Evolutionary conservation across 2,113 vertebrate genomes (phyloP), one percentile per base, ranked within the genome.

Genomic region (Uria aalge): DNA sequence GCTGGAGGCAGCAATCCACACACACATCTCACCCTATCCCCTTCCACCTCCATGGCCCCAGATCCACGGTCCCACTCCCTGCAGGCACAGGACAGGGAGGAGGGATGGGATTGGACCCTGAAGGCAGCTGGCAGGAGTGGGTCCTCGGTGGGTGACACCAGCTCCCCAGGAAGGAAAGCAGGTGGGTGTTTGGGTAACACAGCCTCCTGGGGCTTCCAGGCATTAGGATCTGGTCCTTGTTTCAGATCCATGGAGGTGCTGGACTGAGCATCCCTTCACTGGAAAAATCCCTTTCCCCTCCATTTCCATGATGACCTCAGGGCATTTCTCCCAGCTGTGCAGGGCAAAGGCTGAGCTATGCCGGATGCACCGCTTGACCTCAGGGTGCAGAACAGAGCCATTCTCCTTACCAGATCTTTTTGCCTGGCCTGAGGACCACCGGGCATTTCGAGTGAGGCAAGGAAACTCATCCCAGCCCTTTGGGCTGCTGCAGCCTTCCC

Each of bases 41-140:
- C 43, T 80, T 77, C 23, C 14, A 72, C n/a, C 14, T 2, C 0
- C 0, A 2, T 3, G 9, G 48, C 53, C 22, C 62, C 2, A 1
- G 71, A 72, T 27, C 27, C 18, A 41, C 1, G 3, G 34, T 34
- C 34, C 63, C 41, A 36, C 60, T 81, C 40, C 47, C 30, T 45
- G 32, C 41, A 41, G 48, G 27, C 14, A 22, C 1, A 4, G 19
- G 66, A 59, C 0, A 2, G 30, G 62, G 15, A 82, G 52, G 26
- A 88, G 30, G 38, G 32, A 69, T 3, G 22, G n/a, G 29, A 66
- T 86, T 5, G 4, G 72, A 92, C 57, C 32, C 62, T 40, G 36
- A 72, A 77, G 34, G 62, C 1, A 0, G 15, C 74, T 63, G 74
- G 22, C 72, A 85, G 84, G 40, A 85, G 43, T 1, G 1, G 30